Base-by-base conservation (phyloP, 2,113 vertebrate species). In the Hippocampus barbouri region DNA sequence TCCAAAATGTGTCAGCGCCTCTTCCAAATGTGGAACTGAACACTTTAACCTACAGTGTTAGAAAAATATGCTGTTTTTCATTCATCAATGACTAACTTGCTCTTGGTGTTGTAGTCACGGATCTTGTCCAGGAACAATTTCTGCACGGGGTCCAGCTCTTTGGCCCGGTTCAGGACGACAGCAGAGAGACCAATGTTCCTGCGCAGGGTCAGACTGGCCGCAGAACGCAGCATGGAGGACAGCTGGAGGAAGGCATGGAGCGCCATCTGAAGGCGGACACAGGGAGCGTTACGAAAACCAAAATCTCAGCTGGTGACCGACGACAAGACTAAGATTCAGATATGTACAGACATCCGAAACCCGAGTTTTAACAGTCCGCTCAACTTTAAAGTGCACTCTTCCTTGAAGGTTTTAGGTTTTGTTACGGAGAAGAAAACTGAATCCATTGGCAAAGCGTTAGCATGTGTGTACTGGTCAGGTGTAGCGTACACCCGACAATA, bases 41-140 rank as follows among this genome's bases (percentile, higher is more conserved):
- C 25, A 30, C 25, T 62, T 34, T 14, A 11, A 20, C 25, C 60
- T 30, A 1, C 53, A 54, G 8, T 10, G 53, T n/a, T 21, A 15
- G 14, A 61, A 27, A 62, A 18, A 14, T 27, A 62, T 1, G 8
- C 5, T 34, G 25, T 9, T 34, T 15, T 62, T 0, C 20, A 16
- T 9, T 67, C 5, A 0, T 20, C 1, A 3, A 38, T 15, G 0
- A 93, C 96, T 93, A 59, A 98, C 97, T 94, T 94, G 94, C 95
- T 95, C 88, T 97, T 98, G 18, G 76, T 78, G 75, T 73, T 94
- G 86, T 98, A 99, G 72, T 98, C 96, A 15, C 93, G 93, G 82
- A 99, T 96, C 91, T 98, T 98, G 86, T 98, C 97, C 84, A 99
- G 49, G 66, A 98, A 98, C 27, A 99, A 92, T 66, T 97, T 98